These are phyloP conservation scores for Girardinus metallicus DNA, from an alignment of 2,797 vertebrate genomes.

Conservation along the genomic window DNA sequence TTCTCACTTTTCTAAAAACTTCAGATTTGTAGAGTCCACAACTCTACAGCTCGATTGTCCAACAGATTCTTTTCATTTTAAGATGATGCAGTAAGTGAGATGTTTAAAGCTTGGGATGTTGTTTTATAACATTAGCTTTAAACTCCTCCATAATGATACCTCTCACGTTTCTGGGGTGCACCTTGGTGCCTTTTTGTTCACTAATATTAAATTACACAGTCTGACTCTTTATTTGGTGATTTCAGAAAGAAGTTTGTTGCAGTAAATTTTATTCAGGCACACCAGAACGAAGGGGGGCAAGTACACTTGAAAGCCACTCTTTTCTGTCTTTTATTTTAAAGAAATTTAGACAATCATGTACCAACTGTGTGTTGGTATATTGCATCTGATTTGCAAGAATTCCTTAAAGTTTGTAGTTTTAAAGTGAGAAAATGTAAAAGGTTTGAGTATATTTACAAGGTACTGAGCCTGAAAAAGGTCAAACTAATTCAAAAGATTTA, in stretches of 20 bases:
- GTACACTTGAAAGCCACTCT: neutral
- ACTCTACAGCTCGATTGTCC: too few species aligned
- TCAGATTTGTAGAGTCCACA: neutral
- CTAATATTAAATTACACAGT: neutral
- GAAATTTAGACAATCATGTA: neutral
- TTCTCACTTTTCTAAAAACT: too few species aligned
- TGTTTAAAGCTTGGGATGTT: neutral
- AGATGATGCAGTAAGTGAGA: neutral
- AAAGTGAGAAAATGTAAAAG: neutral
- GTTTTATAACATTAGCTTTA: neutral
- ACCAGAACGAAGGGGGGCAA: neutral
- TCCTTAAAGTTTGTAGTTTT: neutral
- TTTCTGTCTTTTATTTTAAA: neutral
- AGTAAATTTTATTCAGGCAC: neutral
- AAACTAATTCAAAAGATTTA: neutral
- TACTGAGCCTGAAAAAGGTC: constrained; percentile 4
- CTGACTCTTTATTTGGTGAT: neutral
- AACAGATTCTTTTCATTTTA: neutral
- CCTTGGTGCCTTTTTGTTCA: neutral
- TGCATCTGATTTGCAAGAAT: neutral
- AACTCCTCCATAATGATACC: neutral
- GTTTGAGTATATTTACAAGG: constrained; percentile 25
- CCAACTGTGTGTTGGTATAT: neutral
- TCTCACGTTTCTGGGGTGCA: too few species aligned
- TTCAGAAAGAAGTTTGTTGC: neutral